Evolutionary conservation across 2,797 vertebrate genomes (phyloP).

Genomic region (Myripristis murdjan): DNA sequence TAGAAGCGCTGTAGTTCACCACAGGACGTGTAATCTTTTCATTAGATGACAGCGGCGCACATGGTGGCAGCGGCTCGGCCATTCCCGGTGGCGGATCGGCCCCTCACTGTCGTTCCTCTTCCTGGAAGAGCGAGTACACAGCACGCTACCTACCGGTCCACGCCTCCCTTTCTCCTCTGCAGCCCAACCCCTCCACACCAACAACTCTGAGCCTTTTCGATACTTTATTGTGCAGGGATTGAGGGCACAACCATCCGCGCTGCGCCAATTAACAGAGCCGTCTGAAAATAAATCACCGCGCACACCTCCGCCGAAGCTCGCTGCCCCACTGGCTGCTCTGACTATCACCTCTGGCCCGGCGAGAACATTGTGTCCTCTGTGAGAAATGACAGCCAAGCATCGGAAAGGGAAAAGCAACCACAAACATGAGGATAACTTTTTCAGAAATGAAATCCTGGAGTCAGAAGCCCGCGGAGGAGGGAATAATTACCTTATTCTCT

Average conservation of each 20-base stretch:
- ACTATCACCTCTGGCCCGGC: constrained; percentile 36
- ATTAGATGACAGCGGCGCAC: constrained; percentile 71
- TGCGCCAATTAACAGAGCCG: constrained; percentile 21
- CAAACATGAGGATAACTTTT: constrained; percentile 81
- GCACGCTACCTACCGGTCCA: constrained; percentile 45
- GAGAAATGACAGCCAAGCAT: constrained; percentile 83
- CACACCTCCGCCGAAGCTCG: not conserved
- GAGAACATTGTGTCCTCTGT: constrained; percentile 74
- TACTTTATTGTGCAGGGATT: constrained; percentile 47
- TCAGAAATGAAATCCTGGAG: constrained; percentile 69
- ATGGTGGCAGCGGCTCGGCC: constrained; percentile 52
- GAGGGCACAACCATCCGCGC: constrained; percentile 26
- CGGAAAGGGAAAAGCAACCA: constrained; percentile 81
- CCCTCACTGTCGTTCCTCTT: constrained; percentile 34
- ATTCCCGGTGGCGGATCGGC: constrained; percentile 37
- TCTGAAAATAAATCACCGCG: constrained; percentile 17
- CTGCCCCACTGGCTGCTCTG: constrained; percentile 15
- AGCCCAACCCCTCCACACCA: constrained; percentile 48
- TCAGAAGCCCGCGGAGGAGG: constrained; percentile 59
- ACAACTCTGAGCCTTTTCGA: constrained; percentile 40
- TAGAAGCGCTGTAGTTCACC: constrained; percentile 30
- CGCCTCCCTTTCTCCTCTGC: constrained; percentile 69
- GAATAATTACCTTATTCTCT: constrained; percentile 42
- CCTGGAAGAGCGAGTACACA: constrained; percentile 52
- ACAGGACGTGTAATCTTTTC: constrained; percentile 50